Evolutionary conservation across 2,888 invertebrate genomes (phyloP), one percentile per base, ranked within the genome.

Genomic region (Mechanitis messenoides): DNA sequence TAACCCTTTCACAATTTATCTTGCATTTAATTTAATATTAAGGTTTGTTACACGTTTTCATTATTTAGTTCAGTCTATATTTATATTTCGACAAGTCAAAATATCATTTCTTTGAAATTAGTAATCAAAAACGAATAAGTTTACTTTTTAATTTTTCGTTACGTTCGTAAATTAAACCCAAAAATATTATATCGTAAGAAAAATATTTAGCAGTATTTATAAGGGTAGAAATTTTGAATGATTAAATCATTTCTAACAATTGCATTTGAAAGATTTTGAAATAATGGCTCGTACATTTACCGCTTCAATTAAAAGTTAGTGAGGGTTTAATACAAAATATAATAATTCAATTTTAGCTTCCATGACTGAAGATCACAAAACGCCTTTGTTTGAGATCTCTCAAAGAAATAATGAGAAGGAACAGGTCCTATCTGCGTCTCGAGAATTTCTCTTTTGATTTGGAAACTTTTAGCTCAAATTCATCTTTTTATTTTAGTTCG

Each of bases 341-440:
- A 50, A 50, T 50, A 50, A 50, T 50, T 50, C 50, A 50, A 50
- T 50, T 50, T 50, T 50, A 50, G 50, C 50, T 50, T 50, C 50
- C 31, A 50, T 58, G 60, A 55, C 47, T 63, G 57, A 63, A 47
- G 59, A 63, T 59, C 63, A 59, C 55, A 56, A 59, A 62, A 59
- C 53, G 57, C 45, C 59, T 63, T 63, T 63, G 60, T 69, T 66
- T 61, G 57, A 66, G 60, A 57, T 64, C 61, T 58, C 67, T 69
- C 67, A 68, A 65, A 69, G 69, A 67, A 67, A 69, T 71, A 71
- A 71, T 68, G 71, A 71, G 71, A 64, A 38, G 71, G 65, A 38
- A 45, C 33, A 50, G 45, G 56, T 50, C 11, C 50, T 50, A 50
- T 50, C 50, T 50, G 28, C 50, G 31, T 50, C 50, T 31, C 31